Base-by-base conservation (phyloP, 1,140 invertebrate species). In the Drosophila nikananu region DNA sequence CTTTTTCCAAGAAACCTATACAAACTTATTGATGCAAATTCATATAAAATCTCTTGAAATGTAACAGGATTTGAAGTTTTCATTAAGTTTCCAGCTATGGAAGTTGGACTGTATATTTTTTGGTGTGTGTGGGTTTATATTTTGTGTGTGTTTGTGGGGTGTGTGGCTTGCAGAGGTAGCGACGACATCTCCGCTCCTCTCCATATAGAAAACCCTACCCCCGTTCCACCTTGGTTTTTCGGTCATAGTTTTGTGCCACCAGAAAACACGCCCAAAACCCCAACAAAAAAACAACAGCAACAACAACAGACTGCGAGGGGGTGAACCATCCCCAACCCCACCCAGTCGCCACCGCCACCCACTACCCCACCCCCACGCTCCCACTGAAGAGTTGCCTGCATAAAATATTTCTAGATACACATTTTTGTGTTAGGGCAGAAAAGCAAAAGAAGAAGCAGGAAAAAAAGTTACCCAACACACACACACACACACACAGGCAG, bases 321-420 rank as follows among this genome's bases (percentile, higher is more conserved):
- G 67, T 49, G 63, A 46, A 68, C 19, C 62, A 51, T 7, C 32
- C 19, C 64, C 52, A 37, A 32, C 65, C 37, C 46, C 73, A 55
- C 64, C 54, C 49, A 60, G 41, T 66, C 30, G 42, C 48, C 48
- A 59, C 42, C n/a, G 10, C 12, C 32, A 35, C 41, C 41, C 54
- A 30, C 35, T 30, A 37, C 13, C 55, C 41, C 41, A 35, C 46
- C 39, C 62, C 32, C 21, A 51, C 15, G 39, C 41, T 12, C 41
- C n/a, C 61, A 25, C 76, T 74, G 70, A 77, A 55, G 62, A 62
- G 75, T 70, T 67, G 77, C 77, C 77, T 79, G 83, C 83, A 87
- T 87, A 89, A 89, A 67, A 83, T 84, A 89, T 87, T 83, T 87
- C 77, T 84, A 87, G 83, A 87, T 87, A 87, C 83, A 87, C 81